These are phyloP conservation scores for Kryphioiulus occultus DNA, from an alignment of 2,888 invertebrate species.

Conservation along the genomic window DNA sequence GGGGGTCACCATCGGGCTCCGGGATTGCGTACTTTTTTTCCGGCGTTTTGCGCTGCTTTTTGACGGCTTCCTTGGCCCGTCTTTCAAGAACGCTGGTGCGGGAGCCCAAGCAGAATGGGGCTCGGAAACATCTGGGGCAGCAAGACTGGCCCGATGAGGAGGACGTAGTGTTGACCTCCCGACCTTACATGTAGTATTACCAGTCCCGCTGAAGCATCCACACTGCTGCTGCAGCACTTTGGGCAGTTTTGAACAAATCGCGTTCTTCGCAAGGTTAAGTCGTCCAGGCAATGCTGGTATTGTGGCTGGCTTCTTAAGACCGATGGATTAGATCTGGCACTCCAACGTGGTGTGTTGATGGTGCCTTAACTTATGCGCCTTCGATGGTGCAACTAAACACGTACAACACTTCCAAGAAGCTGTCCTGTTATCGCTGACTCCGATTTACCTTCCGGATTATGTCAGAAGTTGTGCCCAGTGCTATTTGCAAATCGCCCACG, in stretches of 20 bases:
- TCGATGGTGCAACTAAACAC: background rate
- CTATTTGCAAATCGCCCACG: background rate
- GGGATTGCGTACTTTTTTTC: constrained; percentile 11
- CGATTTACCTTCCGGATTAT: background rate
- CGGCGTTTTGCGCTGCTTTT: constrained; percentile 43
- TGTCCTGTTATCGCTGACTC: background rate
- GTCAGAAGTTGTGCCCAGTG: background rate
- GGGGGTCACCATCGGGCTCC: background rate
- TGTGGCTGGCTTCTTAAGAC: background rate
- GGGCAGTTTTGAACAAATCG: too few relatives aligned
- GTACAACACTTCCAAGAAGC: background rate
- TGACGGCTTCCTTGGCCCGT: constrained; percentile 14
- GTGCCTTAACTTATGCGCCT: background rate
- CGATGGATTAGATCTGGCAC: background rate
- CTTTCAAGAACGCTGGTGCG: constrained; percentile 21
- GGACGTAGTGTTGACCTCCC: constrained; percentile 28
- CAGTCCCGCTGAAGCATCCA: background rate
- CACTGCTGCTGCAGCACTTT: too few relatives aligned
- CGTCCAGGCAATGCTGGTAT: too few relatives aligned
- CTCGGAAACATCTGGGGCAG: constrained; percentile 29
- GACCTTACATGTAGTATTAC: background rate
- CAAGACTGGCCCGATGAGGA: constrained; percentile 41
- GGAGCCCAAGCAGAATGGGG: background rate
- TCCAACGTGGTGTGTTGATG: too few relatives aligned
- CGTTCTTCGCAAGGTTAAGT: too few relatives aligned